phyloP scores from a whole-genome alignment of 2,888 invertebrate genomes.

The Agrotis segetum region DNA sequence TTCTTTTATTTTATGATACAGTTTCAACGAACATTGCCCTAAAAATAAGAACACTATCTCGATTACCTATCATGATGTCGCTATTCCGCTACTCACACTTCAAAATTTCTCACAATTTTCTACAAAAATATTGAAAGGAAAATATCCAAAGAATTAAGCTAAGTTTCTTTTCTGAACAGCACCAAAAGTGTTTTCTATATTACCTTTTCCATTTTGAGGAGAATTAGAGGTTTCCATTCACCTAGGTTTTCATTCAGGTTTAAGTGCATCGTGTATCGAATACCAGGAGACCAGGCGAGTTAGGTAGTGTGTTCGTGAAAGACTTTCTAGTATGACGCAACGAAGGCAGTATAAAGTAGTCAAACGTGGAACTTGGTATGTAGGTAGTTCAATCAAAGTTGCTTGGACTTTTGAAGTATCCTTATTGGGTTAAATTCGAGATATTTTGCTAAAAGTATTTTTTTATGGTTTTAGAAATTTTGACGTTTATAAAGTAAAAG shows the following conservation, averaged over 20 bases:
- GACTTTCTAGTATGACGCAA: constrained; percentile 16
- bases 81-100: neutral
- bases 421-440: neutral
- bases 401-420: neutral
- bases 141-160: constrained; percentile 10
- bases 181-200: constrained; percentile 46
- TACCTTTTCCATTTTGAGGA: constrained; percentile 34
- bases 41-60: too few species aligned
- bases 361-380: too few species aligned
- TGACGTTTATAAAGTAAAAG: too few species aligned
- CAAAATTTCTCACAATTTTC: too few species aligned
- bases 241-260: neutral
- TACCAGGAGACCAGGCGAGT: constrained; percentile 37
- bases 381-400: too few species aligned
- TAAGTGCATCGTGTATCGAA: constrained; percentile 49
- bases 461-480: too few species aligned
- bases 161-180: neutral
- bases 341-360: neutral
- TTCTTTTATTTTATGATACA: too few species aligned
- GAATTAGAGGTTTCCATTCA: constrained; percentile 52
- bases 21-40: too few species aligned
- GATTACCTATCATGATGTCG: neutral
- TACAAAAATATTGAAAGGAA: neutral
- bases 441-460: neutral
- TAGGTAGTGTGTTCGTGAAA: constrained; percentile 16